Evolutionary conservation across 2,797 vertebrate species (phyloP).

Genomic region (Myiotriccus ornatus): DNA sequence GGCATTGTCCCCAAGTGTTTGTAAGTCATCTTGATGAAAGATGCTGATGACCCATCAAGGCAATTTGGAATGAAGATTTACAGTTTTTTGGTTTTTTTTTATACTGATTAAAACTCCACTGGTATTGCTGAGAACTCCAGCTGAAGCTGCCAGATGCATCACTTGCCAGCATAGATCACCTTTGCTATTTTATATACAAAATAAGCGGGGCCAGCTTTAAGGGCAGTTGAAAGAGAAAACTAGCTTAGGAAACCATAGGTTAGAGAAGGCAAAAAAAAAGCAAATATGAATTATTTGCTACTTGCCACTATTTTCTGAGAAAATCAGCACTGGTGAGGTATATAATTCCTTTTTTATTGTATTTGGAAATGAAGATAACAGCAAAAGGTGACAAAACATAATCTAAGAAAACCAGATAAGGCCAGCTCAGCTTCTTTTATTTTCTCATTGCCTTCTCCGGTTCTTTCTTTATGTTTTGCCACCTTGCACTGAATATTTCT

Average conservation of each 20-base stretch:
- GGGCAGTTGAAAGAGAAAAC: neutral
- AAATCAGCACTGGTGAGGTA: rapidly evolving
- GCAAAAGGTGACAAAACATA: neutral
- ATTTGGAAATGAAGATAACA: neutral
- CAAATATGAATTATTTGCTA: neutral
- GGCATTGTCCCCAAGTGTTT: neutral
- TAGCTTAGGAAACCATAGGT: neutral
- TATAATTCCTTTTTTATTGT: neutral
- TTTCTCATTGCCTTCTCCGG: neutral
- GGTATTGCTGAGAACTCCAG: neutral
- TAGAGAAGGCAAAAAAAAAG: neutral
- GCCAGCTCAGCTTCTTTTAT: neutral
- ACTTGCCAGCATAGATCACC: rapidly evolving
- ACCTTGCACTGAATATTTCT: neutral
- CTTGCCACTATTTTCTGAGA: neutral
- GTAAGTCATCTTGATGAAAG: neutral
- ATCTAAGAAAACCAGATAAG: neutral
- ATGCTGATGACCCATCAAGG: neutral
- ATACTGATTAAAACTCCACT: neutral
- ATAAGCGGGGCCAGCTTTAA: neutral
- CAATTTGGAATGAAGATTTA: neutral
- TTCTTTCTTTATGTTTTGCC: neutral
- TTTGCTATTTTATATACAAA: neutral
- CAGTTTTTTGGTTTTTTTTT: neutral
- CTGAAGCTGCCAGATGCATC: neutral